phyloP scores from a whole-genome alignment of 2,797 vertebrate genomes.

The Galago senegalensis region DNA sequence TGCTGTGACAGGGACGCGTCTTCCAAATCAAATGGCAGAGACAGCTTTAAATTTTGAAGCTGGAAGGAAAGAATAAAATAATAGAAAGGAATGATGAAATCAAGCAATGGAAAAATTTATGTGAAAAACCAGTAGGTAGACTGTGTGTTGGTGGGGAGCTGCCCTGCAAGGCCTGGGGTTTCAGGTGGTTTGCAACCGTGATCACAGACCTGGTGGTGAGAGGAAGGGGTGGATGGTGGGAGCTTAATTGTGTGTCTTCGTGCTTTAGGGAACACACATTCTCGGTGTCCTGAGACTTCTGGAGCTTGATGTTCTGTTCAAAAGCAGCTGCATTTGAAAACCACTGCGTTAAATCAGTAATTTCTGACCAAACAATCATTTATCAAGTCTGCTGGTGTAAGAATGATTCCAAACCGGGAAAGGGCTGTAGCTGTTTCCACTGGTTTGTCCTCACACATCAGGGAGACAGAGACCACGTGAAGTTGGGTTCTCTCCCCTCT shows the following conservation, averaged over 20 bases:
- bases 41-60: not conserved
- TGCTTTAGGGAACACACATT: not conserved
- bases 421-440: not conserved
- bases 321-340: not conserved
- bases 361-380: not conserved
- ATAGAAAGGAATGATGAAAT: not conserved
- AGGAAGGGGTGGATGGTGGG: rapidly evolving
- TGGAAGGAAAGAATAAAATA: not conserved
- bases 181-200: rapidly evolving
- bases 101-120: not conserved
- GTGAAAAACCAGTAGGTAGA: not conserved
- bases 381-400: not conserved
- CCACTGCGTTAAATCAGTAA: not conserved
- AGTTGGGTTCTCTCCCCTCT: not conserved
- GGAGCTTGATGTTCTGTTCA: not conserved
- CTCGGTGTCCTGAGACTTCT: not conserved
- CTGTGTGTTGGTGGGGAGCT: rapidly evolving
- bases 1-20: not conserved
- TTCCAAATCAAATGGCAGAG: not conserved
- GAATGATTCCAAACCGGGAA: not conserved
- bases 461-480: not conserved
- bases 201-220: rapidly evolving
- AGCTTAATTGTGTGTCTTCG: rapidly evolving
- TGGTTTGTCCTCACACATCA: not conserved
- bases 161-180: rapidly evolving